phyloP scores from a whole-genome alignment of 2,113 vertebrate species.

The Ophiodon elongatus region DNA sequence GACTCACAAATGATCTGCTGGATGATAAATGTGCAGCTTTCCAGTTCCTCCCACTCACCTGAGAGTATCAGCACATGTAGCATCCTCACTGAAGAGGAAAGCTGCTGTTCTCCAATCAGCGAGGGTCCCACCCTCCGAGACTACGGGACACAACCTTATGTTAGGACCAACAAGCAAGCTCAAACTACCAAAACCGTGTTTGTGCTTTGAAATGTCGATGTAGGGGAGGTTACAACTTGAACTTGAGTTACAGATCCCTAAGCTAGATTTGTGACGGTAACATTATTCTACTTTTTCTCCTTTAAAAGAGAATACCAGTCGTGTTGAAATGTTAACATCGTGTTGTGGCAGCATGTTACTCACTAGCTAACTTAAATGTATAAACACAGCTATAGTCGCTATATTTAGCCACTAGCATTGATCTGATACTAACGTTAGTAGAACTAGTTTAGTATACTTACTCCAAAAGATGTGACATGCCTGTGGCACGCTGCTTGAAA shows the following conservation, averaged over 20 bases:
- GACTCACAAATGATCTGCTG: not conserved
- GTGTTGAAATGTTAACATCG: not conserved
- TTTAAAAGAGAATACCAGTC: not conserved
- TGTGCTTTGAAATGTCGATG: not conserved
- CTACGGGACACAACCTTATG: slow-evolving; percentile 30
- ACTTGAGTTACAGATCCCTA: not conserved
- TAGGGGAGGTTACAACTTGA: not conserved
- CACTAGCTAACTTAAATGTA: not conserved
- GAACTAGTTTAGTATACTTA: slow-evolving; percentile 60
- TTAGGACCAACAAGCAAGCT: not conserved
- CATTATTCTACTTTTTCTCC: not conserved
- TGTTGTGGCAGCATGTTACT: not conserved
- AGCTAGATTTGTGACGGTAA: not conserved
- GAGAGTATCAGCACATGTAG: slow-evolving; percentile 74
- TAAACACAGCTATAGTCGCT: not conserved
- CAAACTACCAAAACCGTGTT: not conserved
- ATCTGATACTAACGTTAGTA: not conserved
- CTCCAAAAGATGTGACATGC: slow-evolving; percentile 74
- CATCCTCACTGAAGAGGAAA: slow-evolving; percentile 80
- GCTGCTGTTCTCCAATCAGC: slow-evolving; percentile 72
- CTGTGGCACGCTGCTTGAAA: slow-evolving; percentile 79
- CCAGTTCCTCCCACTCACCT: slow-evolving; percentile 52
- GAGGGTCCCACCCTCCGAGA: slow-evolving; percentile 61
- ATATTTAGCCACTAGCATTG: not conserved
- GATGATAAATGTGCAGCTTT: not conserved